Base-by-base conservation (phyloP, 2,888 invertebrate species). In the Xestia ashworthii region DNA sequence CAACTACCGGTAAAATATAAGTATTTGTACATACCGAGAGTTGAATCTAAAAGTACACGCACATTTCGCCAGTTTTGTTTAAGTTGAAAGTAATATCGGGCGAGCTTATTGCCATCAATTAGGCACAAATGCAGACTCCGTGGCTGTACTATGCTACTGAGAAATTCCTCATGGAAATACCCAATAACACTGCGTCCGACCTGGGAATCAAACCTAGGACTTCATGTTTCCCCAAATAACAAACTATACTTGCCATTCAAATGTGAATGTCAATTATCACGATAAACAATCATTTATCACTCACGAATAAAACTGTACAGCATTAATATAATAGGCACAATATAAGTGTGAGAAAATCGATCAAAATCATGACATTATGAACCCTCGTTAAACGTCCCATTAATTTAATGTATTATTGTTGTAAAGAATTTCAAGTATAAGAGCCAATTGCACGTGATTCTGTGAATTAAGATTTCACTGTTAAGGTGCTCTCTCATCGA, bases 381-480 rank as follows among this genome's bases (percentile, higher is more conserved):
- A 78, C 77, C 77, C 38, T 81, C 25, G 53, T 78, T 74, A 78
- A 41, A 74, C 25, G 62, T 53, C 38, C 73, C 53, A 62, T 81
- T 46, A 25, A 46, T 77, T 62, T 81, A 53, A 81, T 46, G 50
- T 62, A 25, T 22, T 38, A 80, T 44, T 53, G 16, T 50, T 79
- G 6, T 41, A 4, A 22, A 16, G n/a, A 64, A 64, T 78, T 65
- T 69, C 25, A 48, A 79, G 25, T 38, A 22, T 5, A 3, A 11
- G 9, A 50, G 22, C 19, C 32, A 64, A 44, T 67, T 53, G 16
- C 3, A 58, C 14, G 9, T 41, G 2, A 46, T 8, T 22, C 8
- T 46, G 32, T 32, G 19, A 44, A 25, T 38, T 22, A 25, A 6
- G 11, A 46, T 53, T n/a, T 50, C 44, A 74, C 44, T 44, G 25